Percentiles rank a stretch among this genome's conserved stretches.
Evolutionary conservation across 2,888 invertebrate species (phyloP).

Genomic region (Ichneumoninae sp.): DNA sequence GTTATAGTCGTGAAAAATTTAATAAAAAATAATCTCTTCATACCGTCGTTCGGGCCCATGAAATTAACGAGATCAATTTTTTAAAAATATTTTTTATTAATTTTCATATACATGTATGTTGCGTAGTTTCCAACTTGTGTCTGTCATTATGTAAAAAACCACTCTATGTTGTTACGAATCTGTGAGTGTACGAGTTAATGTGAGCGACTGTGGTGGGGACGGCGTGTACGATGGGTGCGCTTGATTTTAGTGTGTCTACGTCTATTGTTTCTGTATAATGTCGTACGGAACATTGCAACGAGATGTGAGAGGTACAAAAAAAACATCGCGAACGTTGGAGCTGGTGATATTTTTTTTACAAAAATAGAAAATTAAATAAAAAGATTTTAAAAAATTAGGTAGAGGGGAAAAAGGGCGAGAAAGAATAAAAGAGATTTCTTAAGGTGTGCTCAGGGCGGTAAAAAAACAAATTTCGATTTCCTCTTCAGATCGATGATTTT

Average conservation of each 20-base stretch:
- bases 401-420: no score
- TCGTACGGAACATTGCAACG: conserved; percentile 80
- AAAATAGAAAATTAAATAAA: conserved; percentile 15
- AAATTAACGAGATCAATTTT: conserved; percentile 9
- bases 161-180: conserved; percentile 82
- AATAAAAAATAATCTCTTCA: conserved; percentile 20
- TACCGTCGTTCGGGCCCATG: conserved; percentile 35
- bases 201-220: conserved; percentile 77
- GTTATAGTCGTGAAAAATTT: not conserved
- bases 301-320: conserved; percentile 62
- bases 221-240: conserved; percentile 76
- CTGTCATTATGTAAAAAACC: conserved; percentile 82
- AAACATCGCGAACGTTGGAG: conserved; percentile 30
- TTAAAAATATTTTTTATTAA: not conserved
- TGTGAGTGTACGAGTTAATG: conserved; percentile 80
- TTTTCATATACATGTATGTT: conserved; percentile 69
- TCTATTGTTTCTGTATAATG: conserved; percentile 83
- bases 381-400: not conserved
- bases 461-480: no score
- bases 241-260: conserved; percentile 84
- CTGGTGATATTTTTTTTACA: conserved; percentile 14
- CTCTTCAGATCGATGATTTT: not conserved
- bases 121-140: conserved; percentile 84
- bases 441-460: no score
- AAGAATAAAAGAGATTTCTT: no score